Evolutionary conservation across 2,797 vertebrate species (phyloP), one percentile per base, ranked within the genome.

Genomic region (Platalea minor): DNA sequence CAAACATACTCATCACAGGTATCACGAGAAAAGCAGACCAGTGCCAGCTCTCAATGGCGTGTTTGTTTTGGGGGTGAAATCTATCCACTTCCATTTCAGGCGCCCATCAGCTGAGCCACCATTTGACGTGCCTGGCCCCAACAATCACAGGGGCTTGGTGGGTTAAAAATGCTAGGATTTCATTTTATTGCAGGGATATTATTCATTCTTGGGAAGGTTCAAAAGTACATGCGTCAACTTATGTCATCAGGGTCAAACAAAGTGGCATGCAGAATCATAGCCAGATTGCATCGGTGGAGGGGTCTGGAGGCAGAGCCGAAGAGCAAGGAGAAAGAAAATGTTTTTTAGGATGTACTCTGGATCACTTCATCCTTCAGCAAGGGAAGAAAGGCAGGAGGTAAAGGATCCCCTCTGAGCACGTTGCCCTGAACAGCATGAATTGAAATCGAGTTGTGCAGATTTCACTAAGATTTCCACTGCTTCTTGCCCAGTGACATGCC

Each of bases 121-220:
- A 90, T 91, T 88, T 88, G 92, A 90, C 89, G 61, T 85, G 89
- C 92, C 92, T 37, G 48, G 93, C 91, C 93, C 29, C 77, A 65
- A 53, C 56, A 91, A 90, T 67, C 93, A 46, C 54, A 84, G 93
- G 73, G 92, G 83, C 74, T 95, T 16, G 87, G 87, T 0, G 82
- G 83, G 93, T 88, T 96, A 97, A 97, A 97, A 96, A 95, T 37
- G 95, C 95, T 95, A 94, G 96, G 95, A 97, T 96, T 96, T 96
- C 89, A 39, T 95, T 97, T 97, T 97, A 97, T 96, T 96, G 97
- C 95, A 77, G 95, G 94, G 95, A 93, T 95, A 97, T 97, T 94
- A 97, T 91, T 97, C 95, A 97, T 97, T 97, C 96, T 95, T 90
- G 88, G 76, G 92, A 94, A 97, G 93, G 96, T 97, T 97, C 96